Base-by-base conservation (phyloP, 2,113 vertebrate species). In the Xiphorhynchus elegans region DNA sequence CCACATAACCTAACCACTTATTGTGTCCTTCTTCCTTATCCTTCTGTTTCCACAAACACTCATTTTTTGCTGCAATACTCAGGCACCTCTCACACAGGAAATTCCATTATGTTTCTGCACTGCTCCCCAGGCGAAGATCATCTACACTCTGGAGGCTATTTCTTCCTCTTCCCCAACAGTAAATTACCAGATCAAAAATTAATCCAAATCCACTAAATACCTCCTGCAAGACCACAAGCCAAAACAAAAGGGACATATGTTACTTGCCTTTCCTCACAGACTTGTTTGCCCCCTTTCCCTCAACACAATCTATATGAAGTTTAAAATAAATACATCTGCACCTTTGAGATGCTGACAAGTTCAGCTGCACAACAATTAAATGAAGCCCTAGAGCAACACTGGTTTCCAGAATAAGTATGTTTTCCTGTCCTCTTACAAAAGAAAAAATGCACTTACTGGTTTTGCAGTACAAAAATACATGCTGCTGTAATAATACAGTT, bases 51-150 rank as follows among this genome's bases (percentile, higher is more conserved):
- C 75, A 95, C 63, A 87, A 87, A 87, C 74, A 75, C 44, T 72
- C 1, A 0, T 67, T 84, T 94, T 94, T 58, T 79, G 74, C 64
- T 49, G 13, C 55, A 91, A 93, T 37, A 72, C 50, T 62, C 33
- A 9, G 58, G 49, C 88, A 94, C 79, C 63, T 90, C 86, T 94
- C 77, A 37, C 81, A 93, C 78, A 93, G 68, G 73, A 85, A 95
- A 91, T 94, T 87, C 84, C 74, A 91, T 89, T 87, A 87, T 2
- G 3, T 13, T 90, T 66, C 63, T 88, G 77, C 82, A 89, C 44
- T 77, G 72, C 60, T 94, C 69, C 88, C 58, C 40, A 77, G 90
- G 79, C 5, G 0, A 89, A 90, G 28, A 91, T 73, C 75, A 79
- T 49, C 87, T 50, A 25, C 25, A 40, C 86, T 59, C 82, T 42